These are phyloP conservation scores for Gymnorhina tibicen DNA, from an alignment of 2,113 vertebrate species.

Conservation along the genomic window DNA sequence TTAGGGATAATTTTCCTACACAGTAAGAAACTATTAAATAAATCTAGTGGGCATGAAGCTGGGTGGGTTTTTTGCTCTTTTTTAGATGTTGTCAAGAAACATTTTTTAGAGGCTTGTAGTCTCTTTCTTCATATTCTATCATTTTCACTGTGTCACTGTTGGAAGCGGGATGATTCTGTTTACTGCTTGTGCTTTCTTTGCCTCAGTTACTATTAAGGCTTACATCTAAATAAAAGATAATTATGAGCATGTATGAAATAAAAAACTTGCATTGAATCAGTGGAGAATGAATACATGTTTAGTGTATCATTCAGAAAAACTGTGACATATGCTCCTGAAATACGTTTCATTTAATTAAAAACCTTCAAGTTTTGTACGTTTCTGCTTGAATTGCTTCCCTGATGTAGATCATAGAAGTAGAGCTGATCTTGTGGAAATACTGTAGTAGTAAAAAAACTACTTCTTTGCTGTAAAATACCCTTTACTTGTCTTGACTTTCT, in stretches of 20 bases:
- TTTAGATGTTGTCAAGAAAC: neutral
- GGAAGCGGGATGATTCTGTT: neutral
- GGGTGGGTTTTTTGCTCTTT: neutral
- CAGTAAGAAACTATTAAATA: neutral
- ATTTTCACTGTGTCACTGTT: neutral
- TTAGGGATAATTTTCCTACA: neutral
- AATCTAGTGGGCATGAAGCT: neutral
- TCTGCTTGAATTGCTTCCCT: neutral
- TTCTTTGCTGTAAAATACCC: neutral
- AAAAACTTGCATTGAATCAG: neutral
- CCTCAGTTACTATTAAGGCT: neutral
- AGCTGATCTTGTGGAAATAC: neutral
- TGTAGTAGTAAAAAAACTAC: neutral
- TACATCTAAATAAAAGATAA: neutral
- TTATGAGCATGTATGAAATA: neutral
- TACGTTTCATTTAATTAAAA: neutral
- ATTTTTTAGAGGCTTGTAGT: neutral
- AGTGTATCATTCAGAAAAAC: neutral
- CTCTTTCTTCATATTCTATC: neutral
- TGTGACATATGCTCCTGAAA: neutral
- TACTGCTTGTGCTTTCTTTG: neutral
- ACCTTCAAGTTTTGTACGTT: neutral
- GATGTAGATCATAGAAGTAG: neutral
- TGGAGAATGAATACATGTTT: neutral
- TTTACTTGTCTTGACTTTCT: neutral